Evolutionary conservation across 53 echinoderm and acorn worm species (phyloP), one percentile per base, ranked within the genome.

Genomic region (Antedon mediterranea): DNA sequence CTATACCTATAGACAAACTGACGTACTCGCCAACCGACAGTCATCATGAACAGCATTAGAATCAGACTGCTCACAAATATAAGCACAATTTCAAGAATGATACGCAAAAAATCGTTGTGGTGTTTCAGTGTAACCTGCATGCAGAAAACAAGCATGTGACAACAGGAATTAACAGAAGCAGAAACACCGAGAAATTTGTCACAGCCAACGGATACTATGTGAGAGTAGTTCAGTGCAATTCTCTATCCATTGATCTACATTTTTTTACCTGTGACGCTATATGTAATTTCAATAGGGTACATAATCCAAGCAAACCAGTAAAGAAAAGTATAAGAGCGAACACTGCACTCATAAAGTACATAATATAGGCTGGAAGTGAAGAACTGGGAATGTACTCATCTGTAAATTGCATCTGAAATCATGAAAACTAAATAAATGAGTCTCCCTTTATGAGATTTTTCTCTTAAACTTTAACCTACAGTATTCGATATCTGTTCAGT

Each of bases 1-100:
- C 86, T 82, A 0, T 83, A 83, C 28, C 71, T 32, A 34, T 72
- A 79, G 33, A 85, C 73, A 37, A 88, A 74, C 43, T 90, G 91
- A 77, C 88, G 82, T 32, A 90, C 83, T 26, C 91, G 82, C 91
- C 91, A 90, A 15, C 82, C 80, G 44, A 85, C 43, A 30, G 88
- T 85, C 91, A 90, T 78, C 31, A 84, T 27, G 31, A 77, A 85
- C 43, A 90, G 91, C 7, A 90, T 78, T 29, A 90, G 78, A 73
- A 90, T 82, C 76, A 90, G 80, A 43, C 77, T 82, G 43, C 82
- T 81, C 31, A 90, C 83, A 85, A 90, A 88, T 34, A 82, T 76
- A 33, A 90, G 79, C 72, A 90, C 83, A 30, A 88, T 81, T 77
- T 83, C 32, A 14, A 86, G 75, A 79, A 82, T n/a, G 23, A 86